Base-by-base conservation (phyloP, 2,888 invertebrate species). In the Coenonympha glycerion region DNA sequence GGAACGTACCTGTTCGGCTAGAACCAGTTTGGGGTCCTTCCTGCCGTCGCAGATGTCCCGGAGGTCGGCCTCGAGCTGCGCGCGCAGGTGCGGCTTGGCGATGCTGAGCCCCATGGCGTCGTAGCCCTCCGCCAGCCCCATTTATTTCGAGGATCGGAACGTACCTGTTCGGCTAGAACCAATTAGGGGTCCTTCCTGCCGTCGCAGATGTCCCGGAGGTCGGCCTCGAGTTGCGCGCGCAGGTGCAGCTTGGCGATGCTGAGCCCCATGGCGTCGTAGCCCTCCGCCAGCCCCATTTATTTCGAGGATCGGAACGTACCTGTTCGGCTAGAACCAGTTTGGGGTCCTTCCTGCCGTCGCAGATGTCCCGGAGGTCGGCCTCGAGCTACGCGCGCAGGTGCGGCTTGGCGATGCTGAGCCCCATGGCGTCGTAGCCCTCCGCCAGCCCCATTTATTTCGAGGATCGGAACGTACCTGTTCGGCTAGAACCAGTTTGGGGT, bases 391-490 rank as follows among this genome's bases (percentile, higher is more conserved):
- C 95, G 47, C 99, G 87, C 6, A 99, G 86, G 68, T 93, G 88
- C 0, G 99, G 99, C 73, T 98, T 97, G 0, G 98, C 96, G 88
- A 99, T 92, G 8, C 87, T 87, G 65, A 95, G 90, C 0, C 97
- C 96, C 95, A 98, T 97, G 3, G 92, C 91, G 71, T 97, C 95
- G 73, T 98, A 98, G 0, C 98, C 98, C 83, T 98, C 97, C 15
- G 97, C 97, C 2, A 98, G 87, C 0, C 98, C 98, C 92, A 98
- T 97, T n/a, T n/a, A n/a, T n/a, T n/a, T n/a, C n/a, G n/a, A n/a
- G n/a, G n/a, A n/a, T n/a, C n/a, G n/a, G n/a, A n/a, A n/a, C n/a
- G n/a, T n/a, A n/a, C n/a, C n/a, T n/a, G n/a, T n/a, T n/a, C n/a
- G n/a, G n/a, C n/a, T n/a, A n/a, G n/a, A n/a, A n/a, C n/a, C n/a